phyloP scores from a whole-genome alignment of 2,113 vertebrate genomes.

The Odobenus rosmarus region DNA sequence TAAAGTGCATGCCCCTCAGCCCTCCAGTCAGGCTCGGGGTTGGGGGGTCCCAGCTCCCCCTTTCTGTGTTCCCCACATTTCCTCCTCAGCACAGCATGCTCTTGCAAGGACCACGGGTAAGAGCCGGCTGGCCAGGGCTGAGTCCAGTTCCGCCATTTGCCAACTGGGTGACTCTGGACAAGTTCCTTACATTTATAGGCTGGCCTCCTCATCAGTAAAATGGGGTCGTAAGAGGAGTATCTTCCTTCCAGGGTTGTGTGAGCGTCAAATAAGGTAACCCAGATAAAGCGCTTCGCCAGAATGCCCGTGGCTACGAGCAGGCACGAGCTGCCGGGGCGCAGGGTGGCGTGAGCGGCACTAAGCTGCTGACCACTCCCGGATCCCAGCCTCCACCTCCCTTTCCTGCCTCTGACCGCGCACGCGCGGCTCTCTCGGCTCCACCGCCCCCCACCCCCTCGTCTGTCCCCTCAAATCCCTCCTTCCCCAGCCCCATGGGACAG shows the following conservation, averaged over 20 bases:
- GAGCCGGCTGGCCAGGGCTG: background rate
- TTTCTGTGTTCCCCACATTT: background rate
- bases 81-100: background rate
- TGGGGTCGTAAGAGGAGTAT: background rate
- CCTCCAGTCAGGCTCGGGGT: no score
- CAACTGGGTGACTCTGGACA: background rate
- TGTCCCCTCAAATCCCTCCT: background rate
- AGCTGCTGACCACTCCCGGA: background rate
- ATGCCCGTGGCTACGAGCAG: background rate
- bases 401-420: background rate
- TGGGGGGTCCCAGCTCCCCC: background rate
- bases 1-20: background rate
- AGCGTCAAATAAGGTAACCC: background rate
- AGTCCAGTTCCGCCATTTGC: background rate
- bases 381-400: background rate
- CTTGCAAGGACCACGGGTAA: accelerated
- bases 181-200: background rate
- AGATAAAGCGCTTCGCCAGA: background rate
- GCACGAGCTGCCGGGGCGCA: background rate
- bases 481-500: background rate
- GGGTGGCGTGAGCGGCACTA: no score
- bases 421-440: background rate
- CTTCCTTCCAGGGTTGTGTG: background rate
- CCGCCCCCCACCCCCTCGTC: background rate
- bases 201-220: background rate